These are phyloP conservation scores for Euwallacea fornicatus DNA, from an alignment of 1,140 invertebrate species.

Conservation along the genomic window DNA sequence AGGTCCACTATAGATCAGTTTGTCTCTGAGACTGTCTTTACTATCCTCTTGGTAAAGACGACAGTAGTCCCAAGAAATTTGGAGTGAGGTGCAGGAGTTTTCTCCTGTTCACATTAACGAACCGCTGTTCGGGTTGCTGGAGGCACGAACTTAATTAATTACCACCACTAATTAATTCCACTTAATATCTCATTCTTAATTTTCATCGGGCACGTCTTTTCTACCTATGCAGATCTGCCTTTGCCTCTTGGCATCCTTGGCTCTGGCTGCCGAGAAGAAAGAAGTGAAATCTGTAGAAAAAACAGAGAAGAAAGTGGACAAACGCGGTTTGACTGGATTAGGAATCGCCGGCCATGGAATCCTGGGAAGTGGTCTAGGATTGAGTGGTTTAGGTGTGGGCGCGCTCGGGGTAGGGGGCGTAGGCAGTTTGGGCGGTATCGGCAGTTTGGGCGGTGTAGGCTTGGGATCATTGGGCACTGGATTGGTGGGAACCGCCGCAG, in stretches of 20 bases:
- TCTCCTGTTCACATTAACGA: no score
- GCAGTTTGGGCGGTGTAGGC: conserved; percentile 22
- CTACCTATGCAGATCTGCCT: conserved; percentile 37
- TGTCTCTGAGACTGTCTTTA: no score
- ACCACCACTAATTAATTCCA: not conserved
- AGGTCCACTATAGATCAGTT: no score
- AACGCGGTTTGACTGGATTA: conserved; percentile 47
- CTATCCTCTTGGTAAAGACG: no score
- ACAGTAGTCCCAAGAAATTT: no score
- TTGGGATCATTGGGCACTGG: conserved; percentile 19
- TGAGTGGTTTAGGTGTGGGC: conserved; percentile 29
- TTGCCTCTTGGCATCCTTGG: conserved; percentile 39
- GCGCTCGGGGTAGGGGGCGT: conserved; percentile 28
- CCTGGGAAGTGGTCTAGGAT: conserved; percentile 30
- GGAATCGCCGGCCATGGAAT: conserved; percentile 41
- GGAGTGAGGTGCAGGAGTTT: no score
- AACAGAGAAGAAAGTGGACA: conserved; percentile 40
- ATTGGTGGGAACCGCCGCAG: conserved; percentile 1
- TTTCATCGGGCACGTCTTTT: not conserved
- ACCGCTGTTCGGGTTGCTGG: no score
- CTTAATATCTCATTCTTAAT: not conserved
- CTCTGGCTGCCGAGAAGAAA: conserved; percentile 35
- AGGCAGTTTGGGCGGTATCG: conserved; percentile 25
- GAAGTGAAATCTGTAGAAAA: conserved; percentile 38
- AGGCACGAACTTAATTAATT: not conserved